phyloP scores from a whole-genome alignment of 2,888 invertebrate genomes.

The Dryobotodes eremita region DNA sequence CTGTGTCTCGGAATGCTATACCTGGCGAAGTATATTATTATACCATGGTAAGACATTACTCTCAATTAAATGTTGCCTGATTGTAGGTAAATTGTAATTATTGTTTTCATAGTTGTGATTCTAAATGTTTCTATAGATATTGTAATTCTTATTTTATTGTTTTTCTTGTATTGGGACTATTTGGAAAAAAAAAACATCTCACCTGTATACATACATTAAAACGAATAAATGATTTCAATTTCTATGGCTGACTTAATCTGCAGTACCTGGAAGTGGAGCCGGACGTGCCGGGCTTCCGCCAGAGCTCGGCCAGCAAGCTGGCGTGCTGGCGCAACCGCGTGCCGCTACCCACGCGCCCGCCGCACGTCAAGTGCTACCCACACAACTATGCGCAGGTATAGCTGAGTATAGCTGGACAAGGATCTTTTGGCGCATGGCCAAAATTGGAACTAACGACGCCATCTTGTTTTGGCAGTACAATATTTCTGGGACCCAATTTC shows the following conservation, averaged over 20 bases:
- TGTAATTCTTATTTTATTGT: background rate
- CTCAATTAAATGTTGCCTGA: background rate
- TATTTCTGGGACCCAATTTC: background rate
- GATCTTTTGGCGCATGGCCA: background rate
- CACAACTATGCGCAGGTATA: constrained; percentile 79
- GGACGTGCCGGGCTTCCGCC: constrained; percentile 54
- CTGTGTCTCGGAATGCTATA: too few relatives aligned
- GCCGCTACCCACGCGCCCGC: constrained; percentile 79
- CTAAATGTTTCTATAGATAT: background rate
- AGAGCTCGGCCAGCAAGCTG: constrained; percentile 76
- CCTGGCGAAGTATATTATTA: too few relatives aligned
- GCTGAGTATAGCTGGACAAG: background rate
- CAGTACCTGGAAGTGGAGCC: constrained; percentile 72
- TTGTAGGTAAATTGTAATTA: background rate
- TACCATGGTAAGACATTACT: too few relatives aligned
- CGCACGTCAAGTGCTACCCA: constrained; percentile 79
- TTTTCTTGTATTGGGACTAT: background rate
- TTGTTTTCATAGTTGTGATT: background rate
- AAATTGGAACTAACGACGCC: too few relatives aligned
- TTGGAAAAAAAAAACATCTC: background rate
- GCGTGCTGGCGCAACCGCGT: constrained; percentile 85
- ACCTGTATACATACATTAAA: background rate
- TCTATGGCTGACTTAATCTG: background rate
- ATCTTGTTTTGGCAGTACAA: background rate
- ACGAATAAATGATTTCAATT: background rate